Percentiles rank a stretch among this genome's conserved stretches.
These are phyloP conservation scores for Conus ventricosus DNA, from an alignment of 1,140 invertebrate genomes.

Conservation along the genomic window DNA sequence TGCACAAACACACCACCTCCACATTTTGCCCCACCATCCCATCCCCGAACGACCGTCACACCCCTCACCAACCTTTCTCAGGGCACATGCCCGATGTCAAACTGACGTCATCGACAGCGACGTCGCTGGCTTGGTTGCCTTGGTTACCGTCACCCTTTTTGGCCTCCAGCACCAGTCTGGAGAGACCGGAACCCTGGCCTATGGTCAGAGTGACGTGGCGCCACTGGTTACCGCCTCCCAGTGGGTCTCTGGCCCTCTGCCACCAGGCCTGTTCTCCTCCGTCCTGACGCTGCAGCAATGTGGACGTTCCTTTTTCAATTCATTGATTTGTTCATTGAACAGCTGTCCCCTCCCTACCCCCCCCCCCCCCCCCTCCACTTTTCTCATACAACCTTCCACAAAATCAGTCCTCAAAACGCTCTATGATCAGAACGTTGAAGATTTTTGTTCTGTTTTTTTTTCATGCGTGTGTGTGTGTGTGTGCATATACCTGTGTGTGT, in stretches of 20 bases:
- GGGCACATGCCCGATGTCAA: not conserved
- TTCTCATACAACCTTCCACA: not conserved
- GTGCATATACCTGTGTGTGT: no score
- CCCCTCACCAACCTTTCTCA: not conserved
- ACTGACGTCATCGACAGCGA: conserved; percentile 25
- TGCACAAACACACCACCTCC: no score
- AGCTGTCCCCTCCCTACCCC: no score
- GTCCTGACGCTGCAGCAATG: not conserved
- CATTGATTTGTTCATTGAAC: no score
- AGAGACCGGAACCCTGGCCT: not conserved
- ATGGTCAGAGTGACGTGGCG: not conserved
- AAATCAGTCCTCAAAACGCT: not conserved
- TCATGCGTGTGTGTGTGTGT: no score
- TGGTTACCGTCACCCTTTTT: not conserved
- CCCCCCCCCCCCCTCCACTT: no score
- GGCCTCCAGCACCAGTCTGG: conserved; percentile 20
- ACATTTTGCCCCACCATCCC: no score
- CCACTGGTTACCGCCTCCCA: not conserved
- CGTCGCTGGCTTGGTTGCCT: not conserved
- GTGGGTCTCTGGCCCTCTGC: not conserved
- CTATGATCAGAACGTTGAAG: no score
- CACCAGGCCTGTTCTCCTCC: not conserved
- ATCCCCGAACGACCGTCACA: no score
- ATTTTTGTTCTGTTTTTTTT: no score
- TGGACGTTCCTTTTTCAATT: no score